Percentiles rank a stretch among this genome's conserved stretches.
Conservation (phyloP, 2,797 vertebrate genomes). For the Carapus acus region DNA sequence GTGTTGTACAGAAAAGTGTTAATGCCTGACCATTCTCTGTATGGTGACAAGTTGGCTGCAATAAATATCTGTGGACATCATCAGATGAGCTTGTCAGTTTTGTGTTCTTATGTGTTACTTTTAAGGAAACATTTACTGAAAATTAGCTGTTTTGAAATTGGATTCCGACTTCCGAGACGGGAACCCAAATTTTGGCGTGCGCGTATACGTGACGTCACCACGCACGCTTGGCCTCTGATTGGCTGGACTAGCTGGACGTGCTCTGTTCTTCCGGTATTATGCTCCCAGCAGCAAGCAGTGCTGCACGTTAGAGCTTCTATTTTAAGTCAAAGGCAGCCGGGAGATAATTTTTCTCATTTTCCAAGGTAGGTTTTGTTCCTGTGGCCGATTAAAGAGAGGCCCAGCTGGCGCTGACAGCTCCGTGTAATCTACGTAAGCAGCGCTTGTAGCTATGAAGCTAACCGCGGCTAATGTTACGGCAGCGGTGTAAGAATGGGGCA, state of each 20-base stretch:
- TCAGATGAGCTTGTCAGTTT: background rate
- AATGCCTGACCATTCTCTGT: conserved; percentile 48
- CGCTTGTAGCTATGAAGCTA: conserved; percentile 15
- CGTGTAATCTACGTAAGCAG: background rate
- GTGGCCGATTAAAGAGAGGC: background rate
- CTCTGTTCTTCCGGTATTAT: conserved; percentile 39
- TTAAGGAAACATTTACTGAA: no score
- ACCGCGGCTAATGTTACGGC: conserved; percentile 14
- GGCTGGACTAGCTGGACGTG: conserved; percentile 44
- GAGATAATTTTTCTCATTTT: background rate
- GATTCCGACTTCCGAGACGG: no score
- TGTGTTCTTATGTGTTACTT: no score
- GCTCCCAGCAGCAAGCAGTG: conserved; percentile 1
- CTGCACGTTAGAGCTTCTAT: background rate
- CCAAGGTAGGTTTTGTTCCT: conserved; percentile 9
- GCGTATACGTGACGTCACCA: background rate
- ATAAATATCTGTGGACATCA: conserved; percentile 64
- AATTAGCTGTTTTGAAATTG: no score
- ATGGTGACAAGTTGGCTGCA: conserved; percentile 50
- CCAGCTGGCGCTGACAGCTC: conserved; percentile 3
- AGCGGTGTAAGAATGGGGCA: background rate
- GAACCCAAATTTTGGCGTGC: conserved; percentile 32
- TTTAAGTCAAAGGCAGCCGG: background rate
- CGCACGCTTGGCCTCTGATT: conserved; percentile 31
- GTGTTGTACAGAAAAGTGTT: conserved; percentile 58